Evolutionary conservation across 2,888 invertebrate genomes (phyloP), one percentile per base, ranked within the genome.

Genomic region (Dasysyrphus tricinctus): DNA sequence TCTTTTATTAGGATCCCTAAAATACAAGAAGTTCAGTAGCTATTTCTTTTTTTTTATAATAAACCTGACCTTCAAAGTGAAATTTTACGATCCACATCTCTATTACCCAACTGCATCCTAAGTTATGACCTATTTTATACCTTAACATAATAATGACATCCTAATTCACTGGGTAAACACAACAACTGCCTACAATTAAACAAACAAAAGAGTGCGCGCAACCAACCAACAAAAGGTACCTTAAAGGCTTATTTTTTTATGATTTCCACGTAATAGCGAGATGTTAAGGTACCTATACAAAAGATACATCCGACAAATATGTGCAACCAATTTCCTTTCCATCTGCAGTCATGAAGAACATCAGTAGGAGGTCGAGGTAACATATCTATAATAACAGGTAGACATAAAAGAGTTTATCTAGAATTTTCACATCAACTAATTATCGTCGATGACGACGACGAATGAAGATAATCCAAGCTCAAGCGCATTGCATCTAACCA

Each of bases 381-480:
- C 9, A 16, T 32, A 44, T 44, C 63, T 44, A 11, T 39, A 39
- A 32, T 24, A 47, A 29, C 37, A 34, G 29, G 57, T 32, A 32
- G 1, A 24, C 19, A 51, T 51, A 57, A 67, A 24, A 76, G 72
- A 77, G 70, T 80, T 85, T 81, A 81, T 86, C 75, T 47, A 70
- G 82, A 75, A 82, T 82, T 86, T 86, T 86, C 82, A 81, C 74
- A 81, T 86, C 74, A 70, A 59, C 81, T 81, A 81, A 86, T 86
- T 86, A 86, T 78, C 65, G 39, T 67, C 70, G 49, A 57, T 32
- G 24, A 73, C 47, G 32, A 72, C 42, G 34, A 75, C 65, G 74
- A 73, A 78, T 65, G 70, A 79, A 63, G 54, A 59, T 63, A 61
- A 78, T 69, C 54, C 54, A 61, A 61, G 29, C 42, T 34, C 29